Conservation (phyloP, 2,113 vertebrate species). For the Calonectris borealis region DNA sequence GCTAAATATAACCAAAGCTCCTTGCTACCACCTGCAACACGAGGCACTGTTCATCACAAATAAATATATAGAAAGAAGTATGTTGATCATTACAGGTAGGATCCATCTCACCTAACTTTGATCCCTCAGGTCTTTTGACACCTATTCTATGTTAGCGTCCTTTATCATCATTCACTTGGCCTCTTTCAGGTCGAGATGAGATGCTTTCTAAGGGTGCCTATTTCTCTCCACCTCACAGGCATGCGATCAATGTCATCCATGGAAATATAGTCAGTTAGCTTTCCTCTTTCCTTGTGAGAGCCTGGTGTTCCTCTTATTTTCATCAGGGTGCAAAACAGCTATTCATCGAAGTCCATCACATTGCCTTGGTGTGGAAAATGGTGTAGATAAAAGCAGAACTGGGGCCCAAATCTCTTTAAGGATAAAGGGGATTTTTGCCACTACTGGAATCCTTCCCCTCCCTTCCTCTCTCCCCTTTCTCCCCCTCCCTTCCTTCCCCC, state of each 20-base stretch:
- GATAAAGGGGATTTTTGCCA: background rate
- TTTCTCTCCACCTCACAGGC: background rate
- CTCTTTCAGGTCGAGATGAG: background rate
- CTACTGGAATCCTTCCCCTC: background rate
- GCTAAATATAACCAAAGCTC: background rate
- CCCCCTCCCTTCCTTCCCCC: background rate
- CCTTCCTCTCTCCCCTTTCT: background rate
- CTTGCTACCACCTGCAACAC: background rate
- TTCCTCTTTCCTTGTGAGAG: background rate
- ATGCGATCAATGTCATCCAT: background rate
- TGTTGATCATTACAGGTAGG: background rate
- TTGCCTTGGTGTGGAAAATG: background rate
- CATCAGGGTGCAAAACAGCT: background rate
- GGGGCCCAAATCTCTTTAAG: background rate
- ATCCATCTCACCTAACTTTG: background rate
- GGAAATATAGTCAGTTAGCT: background rate
- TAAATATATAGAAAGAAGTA: background rate
- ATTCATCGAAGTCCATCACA: background rate
- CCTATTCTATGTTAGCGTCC: background rate
- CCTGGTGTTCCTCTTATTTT: background rate
- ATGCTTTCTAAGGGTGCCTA: background rate
- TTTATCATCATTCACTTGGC: background rate
- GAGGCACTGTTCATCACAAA: background rate
- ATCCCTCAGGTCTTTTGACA: background rate
- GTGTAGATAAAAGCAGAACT: background rate